Base-by-base conservation (phyloP, 2,797 vertebrate genomes). In the Stomatorhinus walkeri region DNA sequence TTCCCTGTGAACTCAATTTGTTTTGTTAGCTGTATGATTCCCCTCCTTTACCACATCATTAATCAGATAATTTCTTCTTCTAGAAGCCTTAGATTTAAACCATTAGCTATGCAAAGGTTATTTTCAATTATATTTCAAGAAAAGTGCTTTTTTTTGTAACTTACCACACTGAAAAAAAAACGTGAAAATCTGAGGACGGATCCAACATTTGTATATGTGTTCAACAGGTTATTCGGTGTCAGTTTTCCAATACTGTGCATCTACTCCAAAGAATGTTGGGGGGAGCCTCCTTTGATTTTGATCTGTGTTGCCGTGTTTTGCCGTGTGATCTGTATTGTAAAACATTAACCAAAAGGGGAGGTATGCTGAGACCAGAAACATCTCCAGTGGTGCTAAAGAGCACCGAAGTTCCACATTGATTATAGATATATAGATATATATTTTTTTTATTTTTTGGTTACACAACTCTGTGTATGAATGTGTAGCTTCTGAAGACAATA, bases 21-120 rank as follows among this genome's bases (percentile, higher is more conserved):
- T 56, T 54, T 46, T 46, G 64, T 87, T 85, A 52, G 32, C 85
- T 89, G 85, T 88, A 79, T 48, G 48, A 49, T 68, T 51, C 19
- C 52, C 46, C 40, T 90, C 49, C 59, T 87, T 76, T 46, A 54
- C 81, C 16, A 88, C 49, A 16, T 85, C 86, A 89, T 87, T 84
- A 84, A 76, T 89, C 79, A 79, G 61, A 88, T 87, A 48, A 87
- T 89, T 88, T 83, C 87, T 93, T 92, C 93, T 95, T 92, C 94
- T 96, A 95, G 94, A 96, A 96, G 96, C 95, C 96, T 96, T 96
- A 96, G 96, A 96, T 93, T 93, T 86, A 61, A 72, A 95, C 93
- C 93, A 94, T 95, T 95, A 96, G 96, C 96, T 96, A 96, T 96
- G 96, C 96, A 96, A 96, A 85, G 87, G 72, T 90, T 89, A 54